Evolutionary conservation across 2,888 invertebrate genomes (phyloP).

Genomic region (Anoplius nigerrimus): DNA sequence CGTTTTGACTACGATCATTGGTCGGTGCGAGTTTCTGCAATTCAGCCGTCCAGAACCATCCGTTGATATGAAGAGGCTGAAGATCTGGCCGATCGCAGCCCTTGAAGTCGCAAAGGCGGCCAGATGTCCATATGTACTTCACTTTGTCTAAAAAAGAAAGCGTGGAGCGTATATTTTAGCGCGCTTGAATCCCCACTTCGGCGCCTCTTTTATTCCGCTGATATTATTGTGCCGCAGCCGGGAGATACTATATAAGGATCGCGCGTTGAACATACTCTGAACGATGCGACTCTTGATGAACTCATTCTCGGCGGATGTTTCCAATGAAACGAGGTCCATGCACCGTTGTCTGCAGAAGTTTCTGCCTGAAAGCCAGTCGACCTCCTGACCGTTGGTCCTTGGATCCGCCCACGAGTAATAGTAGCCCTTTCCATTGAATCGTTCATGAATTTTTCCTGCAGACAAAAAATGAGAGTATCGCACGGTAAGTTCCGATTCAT

Average conservation of each 20-base stretch:
- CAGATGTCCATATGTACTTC: slow-evolving; percentile 94
- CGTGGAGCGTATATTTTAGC: background rate
- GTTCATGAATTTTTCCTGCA: slow-evolving; percentile 74
- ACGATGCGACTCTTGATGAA: slow-evolving; percentile 89
- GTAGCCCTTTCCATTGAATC: slow-evolving; percentile 82
- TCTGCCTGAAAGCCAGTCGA: slow-evolving; percentile 90
- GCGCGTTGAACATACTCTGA: slow-evolving; percentile 78
- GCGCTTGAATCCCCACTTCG: background rate
- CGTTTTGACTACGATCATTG: slow-evolving; percentile 87
- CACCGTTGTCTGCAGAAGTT: slow-evolving; percentile 92
- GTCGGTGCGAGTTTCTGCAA: slow-evolving; percentile 90
- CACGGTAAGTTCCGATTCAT: background rate
- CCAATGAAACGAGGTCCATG: slow-evolving; percentile 92
- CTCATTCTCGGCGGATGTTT: slow-evolving; percentile 91
- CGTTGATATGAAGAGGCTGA: slow-evolving; percentile 87
- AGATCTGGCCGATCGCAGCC: slow-evolving; percentile 91
- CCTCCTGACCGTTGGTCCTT: slow-evolving; percentile 83
- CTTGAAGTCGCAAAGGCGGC: slow-evolving; percentile 92
- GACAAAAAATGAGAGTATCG: too few relatives aligned
- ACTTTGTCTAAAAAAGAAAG: slow-evolving; percentile 77
- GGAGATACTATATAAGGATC: background rate
- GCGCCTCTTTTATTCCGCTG: slow-evolving; percentile 1
- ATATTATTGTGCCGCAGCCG: background rate
- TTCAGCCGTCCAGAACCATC: slow-evolving; percentile 95
- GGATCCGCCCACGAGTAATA: slow-evolving; percentile 93